These are phyloP conservation scores for Sceloporus undulatus DNA, from an alignment of 2,113 vertebrate species.

Conservation along the genomic window DNA sequence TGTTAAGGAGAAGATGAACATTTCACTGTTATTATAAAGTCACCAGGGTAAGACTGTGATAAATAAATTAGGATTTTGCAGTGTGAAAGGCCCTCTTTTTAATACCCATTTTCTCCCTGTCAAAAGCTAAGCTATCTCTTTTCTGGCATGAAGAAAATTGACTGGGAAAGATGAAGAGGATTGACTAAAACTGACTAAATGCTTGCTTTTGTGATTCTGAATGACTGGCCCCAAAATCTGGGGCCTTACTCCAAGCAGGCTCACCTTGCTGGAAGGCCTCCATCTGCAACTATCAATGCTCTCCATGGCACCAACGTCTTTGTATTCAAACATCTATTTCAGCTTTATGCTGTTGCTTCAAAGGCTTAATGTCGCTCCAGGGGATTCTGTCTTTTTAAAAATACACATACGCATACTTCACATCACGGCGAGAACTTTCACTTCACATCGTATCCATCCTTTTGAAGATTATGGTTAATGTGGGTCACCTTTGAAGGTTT, in stretches of 20 bases:
- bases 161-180: conserved; percentile 8
- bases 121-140: conserved; percentile 4
- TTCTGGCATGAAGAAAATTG: conserved; percentile 39
- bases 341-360: conserved; percentile 69
- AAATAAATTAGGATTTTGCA: background rate
- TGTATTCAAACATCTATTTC: conserved; percentile 55
- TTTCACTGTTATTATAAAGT: background rate
- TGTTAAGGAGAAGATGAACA: background rate
- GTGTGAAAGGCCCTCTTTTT: background rate
- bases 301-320: background rate
- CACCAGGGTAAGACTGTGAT: background rate
- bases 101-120: background rate
- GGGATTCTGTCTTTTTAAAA: conserved; percentile 71
- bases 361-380: conserved; percentile 70
- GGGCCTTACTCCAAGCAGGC: background rate
- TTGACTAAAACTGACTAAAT: conserved; percentile 19
- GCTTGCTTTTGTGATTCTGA: conserved; percentile 30
- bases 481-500: conserved; percentile 69
- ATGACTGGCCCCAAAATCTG: conserved; percentile 29
- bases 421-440: conserved; percentile 70
- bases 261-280: background rate
- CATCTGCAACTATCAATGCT: background rate
- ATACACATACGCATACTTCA: conserved; percentile 8
- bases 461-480: conserved; percentile 74
- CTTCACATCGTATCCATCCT: conserved; percentile 66